phyloP scores from a whole-genome alignment of 2,113 vertebrate species.

The Pelobates fuscus region DNA sequence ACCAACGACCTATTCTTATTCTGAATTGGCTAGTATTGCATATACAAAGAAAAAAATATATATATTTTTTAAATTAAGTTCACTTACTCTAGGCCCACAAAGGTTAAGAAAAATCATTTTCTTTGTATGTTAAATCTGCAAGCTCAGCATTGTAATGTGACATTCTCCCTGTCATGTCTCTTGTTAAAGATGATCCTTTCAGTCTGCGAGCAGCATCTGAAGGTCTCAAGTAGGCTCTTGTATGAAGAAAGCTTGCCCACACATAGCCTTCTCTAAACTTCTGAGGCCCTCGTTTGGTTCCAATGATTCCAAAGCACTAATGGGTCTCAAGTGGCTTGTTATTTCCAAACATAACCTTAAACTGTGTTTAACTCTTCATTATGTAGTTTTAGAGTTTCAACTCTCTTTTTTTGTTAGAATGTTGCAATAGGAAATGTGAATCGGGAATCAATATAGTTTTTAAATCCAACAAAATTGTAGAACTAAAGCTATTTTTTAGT shows the following conservation, averaged over 20 bases:
- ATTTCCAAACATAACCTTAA: constrained; percentile 28
- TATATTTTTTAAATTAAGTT: too few species aligned
- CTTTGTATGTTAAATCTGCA: neutral
- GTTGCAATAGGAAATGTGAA: too few species aligned
- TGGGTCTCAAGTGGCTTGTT: constrained; percentile 48
- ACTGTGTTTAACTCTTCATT: constrained; percentile 37
- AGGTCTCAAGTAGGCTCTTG: constrained; percentile 13
- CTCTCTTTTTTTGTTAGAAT: too few species aligned
- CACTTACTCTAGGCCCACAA: too few species aligned
- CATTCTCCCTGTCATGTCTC: neutral
- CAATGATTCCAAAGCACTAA: constrained; percentile 31
- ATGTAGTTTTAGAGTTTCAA: constrained; percentile 5
- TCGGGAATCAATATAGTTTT: too few species aligned
- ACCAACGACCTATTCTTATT: neutral
- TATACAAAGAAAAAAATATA: too few species aligned
- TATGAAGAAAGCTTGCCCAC: neutral
- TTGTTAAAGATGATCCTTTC: constrained; percentile 39
- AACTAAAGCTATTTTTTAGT: too few species aligned
- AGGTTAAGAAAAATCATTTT: too few species aligned
- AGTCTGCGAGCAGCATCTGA: constrained; percentile 14
- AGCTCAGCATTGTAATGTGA: neutral
- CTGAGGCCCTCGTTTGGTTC: neutral
- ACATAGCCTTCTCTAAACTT: constrained; percentile 12
- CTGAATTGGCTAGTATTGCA: too few species aligned
- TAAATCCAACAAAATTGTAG: too few species aligned